Conservation (phyloP, 1,140 invertebrate species). For the Drosophila parvula region DNA sequence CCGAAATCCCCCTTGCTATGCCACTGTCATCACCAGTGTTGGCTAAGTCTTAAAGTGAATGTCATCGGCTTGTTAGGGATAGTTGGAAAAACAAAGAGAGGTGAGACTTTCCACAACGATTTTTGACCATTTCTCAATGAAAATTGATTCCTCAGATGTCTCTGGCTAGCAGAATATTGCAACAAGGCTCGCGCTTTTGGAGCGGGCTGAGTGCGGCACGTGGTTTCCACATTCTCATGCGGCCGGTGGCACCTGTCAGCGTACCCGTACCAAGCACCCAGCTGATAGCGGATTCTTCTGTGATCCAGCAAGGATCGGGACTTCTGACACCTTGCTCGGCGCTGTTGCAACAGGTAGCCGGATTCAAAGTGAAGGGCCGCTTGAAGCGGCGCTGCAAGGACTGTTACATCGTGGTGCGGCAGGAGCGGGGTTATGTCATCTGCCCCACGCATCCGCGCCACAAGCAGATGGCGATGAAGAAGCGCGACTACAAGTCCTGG, state of each 20-base stretch:
- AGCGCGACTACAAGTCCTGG: constrained; percentile 88
- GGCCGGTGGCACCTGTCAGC: constrained; percentile 22
- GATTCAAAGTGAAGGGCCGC: constrained; percentile 85
- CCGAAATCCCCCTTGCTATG: background rate
- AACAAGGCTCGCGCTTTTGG: constrained; percentile 51
- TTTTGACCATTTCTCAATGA: constrained; percentile 44
- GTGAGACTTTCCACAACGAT: constrained; percentile 23
- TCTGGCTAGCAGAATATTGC: constrained; percentile 54
- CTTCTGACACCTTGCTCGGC: constrained; percentile 54
- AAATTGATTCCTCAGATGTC: constrained; percentile 60
- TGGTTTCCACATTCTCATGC: constrained; percentile 60
- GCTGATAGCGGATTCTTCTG: constrained; percentile 11
- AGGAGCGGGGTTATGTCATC: constrained; percentile 89
- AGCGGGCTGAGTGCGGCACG: constrained; percentile 38
- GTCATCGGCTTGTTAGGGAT: constrained; percentile 1
- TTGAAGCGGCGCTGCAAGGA: constrained; percentile 89
- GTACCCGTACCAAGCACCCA: constrained; percentile 10
- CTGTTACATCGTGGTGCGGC: constrained; percentile 89
- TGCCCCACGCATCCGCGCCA: constrained; percentile 91
- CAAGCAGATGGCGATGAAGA: constrained; percentile 90
- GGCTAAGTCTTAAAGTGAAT: background rate
- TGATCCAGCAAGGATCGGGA: background rate
- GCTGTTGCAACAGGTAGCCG: constrained; percentile 71
- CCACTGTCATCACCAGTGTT: background rate
- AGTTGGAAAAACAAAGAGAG: constrained; percentile 21